Base-by-base conservation (phyloP, 2,888 invertebrate genomes). In the Lutraria lutraria region DNA sequence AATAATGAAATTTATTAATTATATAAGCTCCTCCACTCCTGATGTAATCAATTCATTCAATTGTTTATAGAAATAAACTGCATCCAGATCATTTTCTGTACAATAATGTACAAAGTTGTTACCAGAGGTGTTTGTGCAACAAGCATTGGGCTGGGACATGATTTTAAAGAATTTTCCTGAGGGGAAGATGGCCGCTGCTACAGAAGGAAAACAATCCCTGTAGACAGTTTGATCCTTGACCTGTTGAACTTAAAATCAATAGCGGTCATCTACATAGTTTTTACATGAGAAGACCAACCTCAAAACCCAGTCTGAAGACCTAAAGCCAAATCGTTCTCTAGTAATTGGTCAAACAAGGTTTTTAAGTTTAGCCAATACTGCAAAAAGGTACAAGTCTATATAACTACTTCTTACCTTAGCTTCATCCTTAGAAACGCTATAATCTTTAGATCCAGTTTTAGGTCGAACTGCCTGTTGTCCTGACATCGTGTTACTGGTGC, bases 401-500 rank as follows among this genome's bases (percentile, higher is more conserved):
- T 52, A 13, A 56, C 52, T 89, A 82, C 80, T 83, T 6, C 92
- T 83, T n/a, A 90, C 89, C 68, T 83, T 83, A 15, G 87, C 84
- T 63, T 91, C 92, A 83, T 90, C 92, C 79, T 91, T 91, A 19
- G 90, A 84, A 52, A 89, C 81, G 81, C 91, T 91, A 29, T 87
- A 82, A 16, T 90, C 89, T 56, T 90, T 52, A 21, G 29, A 79
- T 81, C 79, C 52, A 29, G 81, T 86, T 76, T 88, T 85, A 29
- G 87, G 85, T 85, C 82, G 82, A 10, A 83, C 88, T 43, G 53
- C 85, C n/a, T 85, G 83, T 25, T 88, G 43, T 31, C 86, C 86
- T 0, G 88, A 88, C 88, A 88, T 88, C 29, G 25, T 84, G 25
- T 60, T 34, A 0, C 4, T 21, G 31, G 29, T 54, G 43, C 19